Evolutionary conservation across 2,113 vertebrate species (phyloP).

Genomic region (Cinclus cinclus): DNA sequence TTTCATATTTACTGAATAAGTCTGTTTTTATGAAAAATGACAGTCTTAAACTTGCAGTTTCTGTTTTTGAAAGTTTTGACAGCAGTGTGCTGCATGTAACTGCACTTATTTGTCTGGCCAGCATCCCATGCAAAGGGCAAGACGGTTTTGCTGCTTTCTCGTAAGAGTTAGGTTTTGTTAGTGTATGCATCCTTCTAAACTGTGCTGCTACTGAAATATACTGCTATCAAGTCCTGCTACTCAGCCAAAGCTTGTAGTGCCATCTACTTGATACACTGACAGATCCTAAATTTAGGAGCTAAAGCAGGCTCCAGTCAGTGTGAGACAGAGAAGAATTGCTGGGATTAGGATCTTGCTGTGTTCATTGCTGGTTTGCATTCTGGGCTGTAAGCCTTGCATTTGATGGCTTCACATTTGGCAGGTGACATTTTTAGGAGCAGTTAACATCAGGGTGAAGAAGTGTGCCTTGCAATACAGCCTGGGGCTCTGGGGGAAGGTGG

Average conservation of each 20-base stretch:
- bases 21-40: neutral
- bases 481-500: neutral
- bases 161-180: neutral
- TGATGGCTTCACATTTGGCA: neutral
- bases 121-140: neutral
- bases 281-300: slow-evolving; percentile 2
- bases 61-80: neutral
- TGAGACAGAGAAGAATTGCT: neutral
- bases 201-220: neutral
- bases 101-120: neutral
- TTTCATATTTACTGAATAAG: neutral
- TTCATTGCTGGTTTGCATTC: neutral
- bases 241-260: slow-evolving; percentile 20
- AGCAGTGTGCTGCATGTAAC: accelerated
- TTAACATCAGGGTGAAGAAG: neutral
- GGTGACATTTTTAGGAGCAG: neutral
- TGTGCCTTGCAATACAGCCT: neutral
- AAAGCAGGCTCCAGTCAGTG: neutral
- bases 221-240: neutral
- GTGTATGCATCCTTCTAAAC: neutral
- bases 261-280: slow-evolving; percentile 2
- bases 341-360: neutral
- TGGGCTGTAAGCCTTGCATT: neutral
- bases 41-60: neutral
- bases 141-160: neutral